A percentile compares a stretch with the other conserved stretches of the same genome.
These are phyloP conservation scores for Idaea straminata DNA, from an alignment of 2,888 invertebrate genomes.

Conservation along the genomic window DNA sequence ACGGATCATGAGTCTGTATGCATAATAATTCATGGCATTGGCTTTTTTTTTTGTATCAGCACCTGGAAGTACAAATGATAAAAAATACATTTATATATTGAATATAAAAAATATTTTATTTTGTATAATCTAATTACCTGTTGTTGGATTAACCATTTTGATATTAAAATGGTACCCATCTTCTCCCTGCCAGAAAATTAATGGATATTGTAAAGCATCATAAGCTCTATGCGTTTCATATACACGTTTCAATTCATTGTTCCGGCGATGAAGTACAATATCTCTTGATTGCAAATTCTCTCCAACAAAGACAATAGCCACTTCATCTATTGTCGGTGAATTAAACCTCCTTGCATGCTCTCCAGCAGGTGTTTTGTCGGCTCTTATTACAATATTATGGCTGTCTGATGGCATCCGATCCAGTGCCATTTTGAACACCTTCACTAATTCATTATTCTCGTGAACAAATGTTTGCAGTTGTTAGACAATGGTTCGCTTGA, in stretches of 20 bases:
- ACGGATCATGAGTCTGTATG: constrained; percentile 32
- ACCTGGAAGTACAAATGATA: constrained; percentile 12
- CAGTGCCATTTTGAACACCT: constrained; percentile 27
- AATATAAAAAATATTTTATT: constrained; percentile 4
- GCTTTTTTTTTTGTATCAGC: constrained; percentile 2
- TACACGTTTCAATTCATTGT: constrained; percentile 14
- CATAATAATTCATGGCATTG: constrained; percentile 20
- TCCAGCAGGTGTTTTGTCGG: constrained; percentile 31
- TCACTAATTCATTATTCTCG: constrained; percentile 34
- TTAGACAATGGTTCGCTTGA: constrained; percentile 36
- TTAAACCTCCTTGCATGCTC: constrained; percentile 33
- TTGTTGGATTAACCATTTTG: constrained; percentile 9
- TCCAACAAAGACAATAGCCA: constrained; percentile 34
- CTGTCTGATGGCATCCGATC: constrained; percentile 40
- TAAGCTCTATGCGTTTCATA: constrained; percentile 21
- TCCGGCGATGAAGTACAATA: constrained; percentile 18
- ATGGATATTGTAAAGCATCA: constrained; percentile 29
- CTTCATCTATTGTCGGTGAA: constrained; percentile 35
- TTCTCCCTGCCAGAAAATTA: constrained; percentile 26
- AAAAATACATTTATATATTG: constrained; percentile 10
- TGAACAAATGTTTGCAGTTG: constrained; percentile 29
- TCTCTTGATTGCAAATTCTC: constrained; percentile 26
- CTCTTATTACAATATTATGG: constrained; percentile 37
- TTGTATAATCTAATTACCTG: not conserved
- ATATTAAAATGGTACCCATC: constrained; percentile 28